Base-by-base conservation (phyloP, 2,797 vertebrate genomes). In the Oreochromis mossambicus region DNA sequence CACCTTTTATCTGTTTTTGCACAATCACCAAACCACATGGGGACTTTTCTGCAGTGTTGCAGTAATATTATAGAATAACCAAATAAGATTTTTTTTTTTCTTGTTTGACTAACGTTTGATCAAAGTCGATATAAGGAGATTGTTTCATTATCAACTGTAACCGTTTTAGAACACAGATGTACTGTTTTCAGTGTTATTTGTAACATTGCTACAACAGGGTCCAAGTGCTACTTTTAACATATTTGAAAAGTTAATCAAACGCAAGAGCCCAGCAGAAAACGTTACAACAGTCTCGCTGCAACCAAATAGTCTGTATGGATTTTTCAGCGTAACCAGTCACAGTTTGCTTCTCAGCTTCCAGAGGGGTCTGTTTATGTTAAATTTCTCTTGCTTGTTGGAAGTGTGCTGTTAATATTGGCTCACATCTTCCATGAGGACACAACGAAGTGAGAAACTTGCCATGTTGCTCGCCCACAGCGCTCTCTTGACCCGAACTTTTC, bases 401-500 rank as follows among this genome's bases (percentile, higher is more conserved):
- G 80, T 76, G 77, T 78, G 70, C 21, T 32, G 50, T 80, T 77
- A 54, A 84, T 78, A 61, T 84, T 87, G 79, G 79, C 82, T 86
- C 32, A 26, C 83, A 15, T 83, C 68, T 38, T 61, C 26, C 7
- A 12, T 48, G 26, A 21, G 24, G 73, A 41, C 58, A 50, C 26
- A 77, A 36, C 5, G 70, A 15, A 81, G 79, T 66, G 14, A 83
- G 70, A 84, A 81, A 73, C n/a, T 63, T 21, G 29, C 29, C 5
- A 19, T 32, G 68, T 78, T 77, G 29, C 80, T 90, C 81, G 89
- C 88, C 93, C 86, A 86, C 87, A 78, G 85, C 89, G 87, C 89
- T 88, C 91, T 94, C 95, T 95, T 93, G 90, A 86, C 88, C 85
- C 84, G 3, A 93, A 92, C 87, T 86, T 90, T 94, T 93, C 91